Conservation (phyloP, 2,888 invertebrate species). For the Conomelus anceps region DNA sequence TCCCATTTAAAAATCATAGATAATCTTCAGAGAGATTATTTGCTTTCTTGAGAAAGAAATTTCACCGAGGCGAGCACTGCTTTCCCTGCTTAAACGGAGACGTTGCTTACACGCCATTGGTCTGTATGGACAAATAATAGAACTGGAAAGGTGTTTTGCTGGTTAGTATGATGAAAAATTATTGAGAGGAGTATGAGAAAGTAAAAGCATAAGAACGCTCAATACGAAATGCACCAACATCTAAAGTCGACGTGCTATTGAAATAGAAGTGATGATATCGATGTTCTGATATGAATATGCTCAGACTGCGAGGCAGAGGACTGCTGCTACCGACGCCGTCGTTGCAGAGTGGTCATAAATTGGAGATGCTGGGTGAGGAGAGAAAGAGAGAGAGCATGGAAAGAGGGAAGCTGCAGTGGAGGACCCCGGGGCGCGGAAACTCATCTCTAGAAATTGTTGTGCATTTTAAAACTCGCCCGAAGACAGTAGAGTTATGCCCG, state of each 20-base stretch:
- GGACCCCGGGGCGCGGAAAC: constrained; percentile 11
- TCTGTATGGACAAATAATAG: too few relatives aligned
- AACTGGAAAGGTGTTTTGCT: too few relatives aligned
- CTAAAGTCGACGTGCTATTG: not conserved
- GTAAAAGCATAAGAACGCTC: too few relatives aligned
- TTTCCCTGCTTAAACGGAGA: too few relatives aligned
- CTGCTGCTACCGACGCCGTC: not conserved
- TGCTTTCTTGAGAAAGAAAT: too few relatives aligned
- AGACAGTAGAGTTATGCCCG: constrained; percentile 14
- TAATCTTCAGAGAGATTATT: too few relatives aligned
- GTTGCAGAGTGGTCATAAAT: constrained; percentile 8
- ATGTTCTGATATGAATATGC: not conserved
- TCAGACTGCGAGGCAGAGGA: not conserved
- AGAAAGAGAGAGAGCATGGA: not conserved
- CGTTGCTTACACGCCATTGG: too few relatives aligned
- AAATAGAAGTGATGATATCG: not conserved
- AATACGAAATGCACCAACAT: not conserved
- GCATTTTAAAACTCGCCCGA: constrained; percentile 11
- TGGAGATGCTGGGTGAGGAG: not conserved
- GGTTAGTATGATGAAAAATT: too few relatives aligned
- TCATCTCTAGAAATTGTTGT: constrained; percentile 11
- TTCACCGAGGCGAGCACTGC: too few relatives aligned
- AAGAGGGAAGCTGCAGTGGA: not conserved
- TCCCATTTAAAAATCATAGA: too few relatives aligned
- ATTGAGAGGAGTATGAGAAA: too few relatives aligned